Conservation (phyloP, 2,797 vertebrate genomes). For the Anomalospiza imberbis region DNA sequence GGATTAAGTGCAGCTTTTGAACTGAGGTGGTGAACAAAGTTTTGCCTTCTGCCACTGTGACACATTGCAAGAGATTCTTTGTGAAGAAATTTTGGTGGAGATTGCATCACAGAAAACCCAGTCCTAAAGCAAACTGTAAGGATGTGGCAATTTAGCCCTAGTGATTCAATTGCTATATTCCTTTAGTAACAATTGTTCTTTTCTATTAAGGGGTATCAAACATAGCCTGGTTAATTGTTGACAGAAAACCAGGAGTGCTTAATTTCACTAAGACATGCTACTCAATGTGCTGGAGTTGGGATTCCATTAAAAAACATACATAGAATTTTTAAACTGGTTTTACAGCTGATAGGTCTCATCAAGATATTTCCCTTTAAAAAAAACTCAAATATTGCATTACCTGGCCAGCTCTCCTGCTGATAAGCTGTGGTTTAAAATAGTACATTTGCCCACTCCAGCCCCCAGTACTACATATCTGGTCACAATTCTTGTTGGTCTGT, state of each 20-base stretch:
- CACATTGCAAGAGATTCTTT: neutral
- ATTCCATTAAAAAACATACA: neutral
- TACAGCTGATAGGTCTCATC: neutral
- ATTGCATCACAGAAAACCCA: slow-evolving; percentile 1
- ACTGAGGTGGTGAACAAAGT: neutral
- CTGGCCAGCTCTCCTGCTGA: neutral
- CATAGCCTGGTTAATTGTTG: neutral
- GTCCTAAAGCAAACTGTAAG: neutral
- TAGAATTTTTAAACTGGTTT: neutral
- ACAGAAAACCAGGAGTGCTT: neutral
- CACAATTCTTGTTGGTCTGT: neutral
- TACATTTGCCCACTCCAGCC: neutral
- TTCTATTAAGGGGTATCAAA: neutral
- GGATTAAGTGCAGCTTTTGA: neutral
- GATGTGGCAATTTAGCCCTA: neutral
- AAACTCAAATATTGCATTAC: neutral
- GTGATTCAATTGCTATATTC: slow-evolving; percentile 3
- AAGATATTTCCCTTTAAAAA: neutral
- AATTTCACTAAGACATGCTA: neutral
- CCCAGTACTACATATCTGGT: neutral
- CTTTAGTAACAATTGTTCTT: neutral
- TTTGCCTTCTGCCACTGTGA: neutral
- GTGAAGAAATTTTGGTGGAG: slow-evolving; percentile 8
- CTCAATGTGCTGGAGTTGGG: neutral
- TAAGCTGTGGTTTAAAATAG: neutral